Evolutionary conservation across 2,888 invertebrate species (phyloP).

Genomic region (Bellardia bayeri): DNA sequence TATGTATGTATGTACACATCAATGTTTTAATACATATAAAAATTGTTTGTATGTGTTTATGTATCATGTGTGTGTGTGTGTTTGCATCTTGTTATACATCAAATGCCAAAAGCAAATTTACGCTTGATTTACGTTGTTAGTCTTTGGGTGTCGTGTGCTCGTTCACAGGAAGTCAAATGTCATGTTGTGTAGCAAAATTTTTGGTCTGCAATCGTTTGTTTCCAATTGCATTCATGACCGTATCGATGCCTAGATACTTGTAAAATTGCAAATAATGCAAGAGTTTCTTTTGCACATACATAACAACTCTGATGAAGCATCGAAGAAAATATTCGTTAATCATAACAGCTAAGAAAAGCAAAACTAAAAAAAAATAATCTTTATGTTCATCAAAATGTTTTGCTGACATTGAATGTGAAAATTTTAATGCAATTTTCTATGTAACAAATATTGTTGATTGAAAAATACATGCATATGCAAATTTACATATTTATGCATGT

Average conservation of each 20-base stretch:
- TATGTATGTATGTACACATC: neutral
- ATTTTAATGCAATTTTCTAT: neutral
- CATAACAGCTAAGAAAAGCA: conserved; percentile 3
- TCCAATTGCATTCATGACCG: conserved; percentile 50
- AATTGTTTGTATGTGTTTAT: neutral
- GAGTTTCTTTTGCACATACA: conserved; percentile 34
- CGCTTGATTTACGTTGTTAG: conserved; percentile 70
- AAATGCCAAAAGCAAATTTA: conserved; percentile 68
- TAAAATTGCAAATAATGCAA: conserved; percentile 29
- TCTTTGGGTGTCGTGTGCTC: conserved; percentile 53
- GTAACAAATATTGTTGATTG: neutral
- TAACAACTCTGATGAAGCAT: conserved; percentile 13
- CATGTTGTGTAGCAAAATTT: conserved; percentile 59
- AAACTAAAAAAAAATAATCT: neutral
- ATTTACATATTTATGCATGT: too few relatives aligned
- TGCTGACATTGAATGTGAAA: conserved; percentile 22
- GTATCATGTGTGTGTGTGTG: neutral
- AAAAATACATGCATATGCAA: neutral
- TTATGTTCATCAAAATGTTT: conserved; percentile 44
- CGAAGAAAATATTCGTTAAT: conserved; percentile 30
- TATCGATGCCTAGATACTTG: conserved; percentile 44
- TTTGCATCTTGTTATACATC: conserved; percentile 61
- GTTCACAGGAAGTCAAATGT: conserved; percentile 69
- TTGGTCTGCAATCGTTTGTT: conserved; percentile 57
- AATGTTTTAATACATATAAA: conserved; percentile 2